Percentiles rank a stretch among this genome's conserved stretches.
Evolutionary conservation across 1,140 invertebrate genomes (phyloP).

Genomic region (Dinothrombium tinctorium): DNA sequence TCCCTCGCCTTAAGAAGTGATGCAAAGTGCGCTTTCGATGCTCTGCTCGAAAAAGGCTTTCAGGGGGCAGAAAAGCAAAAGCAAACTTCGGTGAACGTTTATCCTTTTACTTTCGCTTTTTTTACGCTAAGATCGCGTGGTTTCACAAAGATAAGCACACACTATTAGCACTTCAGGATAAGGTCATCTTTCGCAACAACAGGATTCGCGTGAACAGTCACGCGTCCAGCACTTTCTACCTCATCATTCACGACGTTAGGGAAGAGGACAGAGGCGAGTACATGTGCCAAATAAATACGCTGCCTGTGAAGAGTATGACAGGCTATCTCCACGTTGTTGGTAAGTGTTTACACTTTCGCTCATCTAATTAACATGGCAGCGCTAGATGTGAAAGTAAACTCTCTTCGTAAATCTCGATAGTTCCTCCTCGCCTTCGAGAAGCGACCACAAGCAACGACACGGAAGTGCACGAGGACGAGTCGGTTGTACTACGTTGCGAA

Average conservation of each 20-base stretch:
- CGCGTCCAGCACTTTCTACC: slow-evolving; percentile 5
- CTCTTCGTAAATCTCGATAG: slow-evolving; percentile 4
- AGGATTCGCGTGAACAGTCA: slow-evolving; percentile 19
- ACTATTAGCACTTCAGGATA: slow-evolving; percentile 62
- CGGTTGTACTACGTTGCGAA: slow-evolving; percentile 61
- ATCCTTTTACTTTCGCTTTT: neutral
- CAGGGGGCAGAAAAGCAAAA: too few species aligned
- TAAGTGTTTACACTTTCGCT: slow-evolving; percentile 51
- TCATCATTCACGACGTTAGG: slow-evolving; percentile 3
- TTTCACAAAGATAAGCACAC: slow-evolving; percentile 67
- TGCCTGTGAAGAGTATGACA: slow-evolving; percentile 24
- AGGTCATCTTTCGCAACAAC: slow-evolving; percentile 59
- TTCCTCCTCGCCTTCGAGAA: slow-evolving; percentile 11
- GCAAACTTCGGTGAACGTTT: too few species aligned
- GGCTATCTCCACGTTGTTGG: slow-evolving; percentile 4
- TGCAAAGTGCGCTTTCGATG: too few species aligned
- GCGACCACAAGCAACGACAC: slow-evolving; percentile 12
- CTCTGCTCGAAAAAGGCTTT: too few species aligned
- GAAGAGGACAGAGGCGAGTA: slow-evolving; percentile 38
- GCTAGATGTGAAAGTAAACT: too few species aligned
- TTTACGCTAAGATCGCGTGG: slow-evolving; percentile 47
- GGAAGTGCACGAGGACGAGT: slow-evolving; percentile 42
- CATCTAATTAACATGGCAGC: too few species aligned
- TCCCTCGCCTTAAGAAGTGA: too few species aligned
- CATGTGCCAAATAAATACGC: slow-evolving; percentile 56